Percentiles rank a stretch among this genome's conserved stretches.
phyloP scores from a whole-genome alignment of 2,888 invertebrate genomes.

The Nomada lathburiana region DNA sequence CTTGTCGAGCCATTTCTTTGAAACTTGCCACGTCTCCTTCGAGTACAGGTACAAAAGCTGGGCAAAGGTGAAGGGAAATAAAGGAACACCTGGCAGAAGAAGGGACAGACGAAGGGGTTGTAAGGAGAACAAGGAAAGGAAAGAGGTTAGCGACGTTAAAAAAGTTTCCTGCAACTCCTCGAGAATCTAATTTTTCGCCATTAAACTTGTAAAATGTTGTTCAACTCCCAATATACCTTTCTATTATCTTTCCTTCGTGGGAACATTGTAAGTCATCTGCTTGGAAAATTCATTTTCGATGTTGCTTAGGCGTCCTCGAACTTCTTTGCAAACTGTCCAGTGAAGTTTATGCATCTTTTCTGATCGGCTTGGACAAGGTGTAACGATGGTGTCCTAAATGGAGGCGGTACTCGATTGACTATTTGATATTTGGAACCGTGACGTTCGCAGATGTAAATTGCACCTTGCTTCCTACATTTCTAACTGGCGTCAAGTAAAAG shows the following conservation, averaged over 20 bases:
- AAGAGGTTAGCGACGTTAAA: constrained; percentile 1
- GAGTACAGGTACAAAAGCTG: constrained; percentile 13
- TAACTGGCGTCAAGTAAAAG: no score
- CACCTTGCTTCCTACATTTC: no score
- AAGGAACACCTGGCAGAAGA: neutral
- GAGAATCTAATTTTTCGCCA: constrained; percentile 12
- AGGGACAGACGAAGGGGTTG: neutral
- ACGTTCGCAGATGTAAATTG: no score
- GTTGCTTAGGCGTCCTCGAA: no score
- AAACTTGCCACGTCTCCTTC: constrained; percentile 17
- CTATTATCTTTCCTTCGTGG: neutral
- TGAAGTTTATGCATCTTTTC: neutral
- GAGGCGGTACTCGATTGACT: neutral
- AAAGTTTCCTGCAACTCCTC: neutral
- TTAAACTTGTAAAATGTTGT: constrained; percentile 25
- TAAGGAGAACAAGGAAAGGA: neutral
- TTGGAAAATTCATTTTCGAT: neutral
- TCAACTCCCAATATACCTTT: neutral
- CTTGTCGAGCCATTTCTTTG: constrained; percentile 20
- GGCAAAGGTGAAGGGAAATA: neutral
- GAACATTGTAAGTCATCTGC: constrained; percentile 3
- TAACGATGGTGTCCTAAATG: neutral
- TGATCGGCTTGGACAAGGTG: neutral
- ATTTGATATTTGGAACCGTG: neutral
- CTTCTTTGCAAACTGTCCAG: constrained; percentile 7